A percentile compares a stretch with the other conserved stretches of the same genome.
Conservation (phyloP, 2,888 invertebrate genomes). For the Neoaliturus tenellus region DNA sequence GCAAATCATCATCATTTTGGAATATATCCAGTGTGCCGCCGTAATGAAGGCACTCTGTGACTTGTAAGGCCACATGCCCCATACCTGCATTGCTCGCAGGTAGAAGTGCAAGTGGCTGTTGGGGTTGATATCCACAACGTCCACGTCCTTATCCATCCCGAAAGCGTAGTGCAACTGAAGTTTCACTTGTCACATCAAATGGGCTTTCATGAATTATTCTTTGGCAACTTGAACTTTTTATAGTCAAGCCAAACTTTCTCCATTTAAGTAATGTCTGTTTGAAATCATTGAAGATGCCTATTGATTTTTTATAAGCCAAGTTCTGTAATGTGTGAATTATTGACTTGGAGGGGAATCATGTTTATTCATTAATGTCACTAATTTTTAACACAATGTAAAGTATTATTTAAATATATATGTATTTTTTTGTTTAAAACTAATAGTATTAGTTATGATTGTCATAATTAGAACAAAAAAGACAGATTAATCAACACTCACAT, state of each 20-base stretch:
- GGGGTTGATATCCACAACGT: constrained; percentile 6
- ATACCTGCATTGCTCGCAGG: constrained; percentile 13
- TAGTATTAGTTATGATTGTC: too few relatives aligned
- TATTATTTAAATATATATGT: too few relatives aligned
- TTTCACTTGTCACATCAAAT: background rate
- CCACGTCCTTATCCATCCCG: background rate
- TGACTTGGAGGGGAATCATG: too few relatives aligned
- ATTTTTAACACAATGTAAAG: too few relatives aligned
- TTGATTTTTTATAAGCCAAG: too few relatives aligned
- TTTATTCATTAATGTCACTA: too few relatives aligned
- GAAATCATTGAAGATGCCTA: background rate
- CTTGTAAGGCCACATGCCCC: constrained; percentile 26
- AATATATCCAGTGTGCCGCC: background rate
- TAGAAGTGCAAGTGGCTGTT: constrained; percentile 11
- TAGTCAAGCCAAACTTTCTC: background rate
- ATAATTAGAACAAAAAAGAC: too few relatives aligned
- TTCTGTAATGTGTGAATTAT: background rate
- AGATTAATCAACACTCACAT: too few relatives aligned
- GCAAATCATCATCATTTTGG: constrained; percentile 20
- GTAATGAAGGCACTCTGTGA: background rate
- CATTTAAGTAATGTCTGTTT: background rate
- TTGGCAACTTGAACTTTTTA: background rate
- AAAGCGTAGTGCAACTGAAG: background rate
- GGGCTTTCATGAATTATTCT: background rate
- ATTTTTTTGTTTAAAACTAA: too few relatives aligned